phyloP scores from a whole-genome alignment of 2,888 invertebrate genomes.

The Theodoxus fluviatilis region DNA sequence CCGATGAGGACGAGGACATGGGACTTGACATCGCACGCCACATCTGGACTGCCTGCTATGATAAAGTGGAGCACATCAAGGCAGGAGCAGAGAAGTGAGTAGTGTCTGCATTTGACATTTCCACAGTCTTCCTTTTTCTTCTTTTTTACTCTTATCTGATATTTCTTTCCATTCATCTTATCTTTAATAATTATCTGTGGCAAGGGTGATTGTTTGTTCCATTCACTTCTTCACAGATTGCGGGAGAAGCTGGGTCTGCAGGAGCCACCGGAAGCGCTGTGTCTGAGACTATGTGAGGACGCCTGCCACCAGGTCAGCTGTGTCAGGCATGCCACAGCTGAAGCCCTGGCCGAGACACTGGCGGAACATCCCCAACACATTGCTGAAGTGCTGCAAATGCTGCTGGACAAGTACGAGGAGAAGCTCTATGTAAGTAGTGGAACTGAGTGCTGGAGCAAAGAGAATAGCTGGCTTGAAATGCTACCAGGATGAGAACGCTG shows the following conservation, averaged over 20 bases:
- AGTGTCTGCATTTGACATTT: neutral
- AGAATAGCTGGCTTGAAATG: neutral
- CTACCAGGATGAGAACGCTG: too few species aligned
- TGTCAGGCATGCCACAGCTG: slow-evolving; percentile 83
- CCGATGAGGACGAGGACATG: slow-evolving; percentile 66
- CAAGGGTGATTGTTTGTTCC: neutral
- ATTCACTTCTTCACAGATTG: slow-evolving; percentile 42
- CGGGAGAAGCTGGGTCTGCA: slow-evolving; percentile 49
- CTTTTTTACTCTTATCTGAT: neutral
- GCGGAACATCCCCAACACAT: slow-evolving; percentile 68
- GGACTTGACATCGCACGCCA: slow-evolving; percentile 72
- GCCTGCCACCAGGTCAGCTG: slow-evolving; percentile 82
- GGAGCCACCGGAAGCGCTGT: slow-evolving; percentile 49
- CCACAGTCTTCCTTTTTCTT: neutral
- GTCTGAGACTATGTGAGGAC: slow-evolving; percentile 49
- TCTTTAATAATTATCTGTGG: neutral
- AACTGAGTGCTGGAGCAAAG: too few species aligned
- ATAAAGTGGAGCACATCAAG: slow-evolving; percentile 79
- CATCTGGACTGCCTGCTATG: slow-evolving; percentile 85
- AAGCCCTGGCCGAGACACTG: slow-evolving; percentile 74
- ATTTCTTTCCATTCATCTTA: neutral
- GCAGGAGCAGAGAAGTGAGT: slow-evolving; percentile 63
- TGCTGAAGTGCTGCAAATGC: slow-evolving; percentile 70
- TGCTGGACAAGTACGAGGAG: slow-evolving; percentile 79
- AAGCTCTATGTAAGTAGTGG: slow-evolving; percentile 76